Evolutionary conservation across 2,888 invertebrate genomes (phyloP), one percentile per base, ranked within the genome.

Genomic region (Branchinecta sandiegonensis): DNA sequence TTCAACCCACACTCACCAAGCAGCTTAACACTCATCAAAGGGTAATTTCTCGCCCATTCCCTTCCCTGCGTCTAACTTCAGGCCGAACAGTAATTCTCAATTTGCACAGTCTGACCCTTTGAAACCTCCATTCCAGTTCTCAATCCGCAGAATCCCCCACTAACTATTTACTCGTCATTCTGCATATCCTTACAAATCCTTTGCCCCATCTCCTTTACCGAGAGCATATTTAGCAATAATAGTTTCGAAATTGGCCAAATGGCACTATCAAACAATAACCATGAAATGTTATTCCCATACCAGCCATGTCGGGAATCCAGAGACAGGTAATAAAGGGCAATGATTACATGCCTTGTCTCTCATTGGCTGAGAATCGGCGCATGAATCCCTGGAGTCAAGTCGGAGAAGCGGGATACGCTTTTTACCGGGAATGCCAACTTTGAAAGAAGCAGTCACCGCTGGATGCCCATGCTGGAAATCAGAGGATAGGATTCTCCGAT

Each of bases 261-360:
- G 14, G 56, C 56, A 56, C 56, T 56, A 56, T 56, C 56, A 56
- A 56, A 56, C 56, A 56, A 56, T 56, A 56, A 56, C 56, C 17
- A 56, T 56, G 56, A 56, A 56, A 56, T 56, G 56, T 56, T 56
- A 56, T 56, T 56, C 56, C 56, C 56, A 56, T 56, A 56, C 56
- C 56, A 56, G 56, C 56, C 17, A 17, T 56, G 14, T n/a, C n/a
- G 14, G 56, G 56, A 17, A 56, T 56, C 6, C 17, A 56, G 56
- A 17, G 56, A 56, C 17, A 56, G 56, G 56, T 56, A 56, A 56
- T 56, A 56, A 56, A 56, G n/a, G 56, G 56, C 56, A 17, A 56
- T 13, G 56, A 56, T 56, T 56, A 56, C 17, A 17, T 17, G 56
- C 6, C 56, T 56, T 56, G n/a, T 17, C 17, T 56, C n/a, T 56